Base-by-base conservation (phyloP, 2,797 vertebrate genomes). In the Phrynocephalus forsythii region DNA sequence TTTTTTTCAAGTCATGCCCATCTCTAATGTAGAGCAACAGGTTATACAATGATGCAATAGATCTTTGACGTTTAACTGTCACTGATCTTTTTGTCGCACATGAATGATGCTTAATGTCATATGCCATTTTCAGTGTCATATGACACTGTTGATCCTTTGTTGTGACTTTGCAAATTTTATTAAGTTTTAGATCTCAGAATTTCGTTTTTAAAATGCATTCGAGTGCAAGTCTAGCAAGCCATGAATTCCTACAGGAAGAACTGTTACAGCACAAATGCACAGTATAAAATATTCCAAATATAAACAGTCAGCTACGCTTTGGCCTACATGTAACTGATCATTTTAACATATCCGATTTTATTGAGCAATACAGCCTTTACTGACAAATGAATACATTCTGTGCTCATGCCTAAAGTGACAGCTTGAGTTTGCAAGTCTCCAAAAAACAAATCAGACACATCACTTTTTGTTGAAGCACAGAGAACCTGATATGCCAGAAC, bases 171-270 rank as follows among this genome's bases (percentile, higher is more conserved):
- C 38, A 44, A 44, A 44, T 44, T 83, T 76, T 91, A 89, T 86
- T 80, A 91, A 88, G 93, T 92, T 92, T 91, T 84, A 90, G 79
- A 90, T 50, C 91, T 93, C 83, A 89, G 89, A 91, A 93, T 90
- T 16, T 22, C n/a, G 77, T 89, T 89, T 28, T 1, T 83, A 91
- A 91, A 82, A 76, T 66, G 0, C 0, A 2, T 87, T 89, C 66
- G 48, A 77, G 48, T 6, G 28, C 1, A 90, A 79, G 56, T 90
- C 75, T 60, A 56, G 82, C 2, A 20, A 86, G 20, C 81, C 88
- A 60, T 84, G 66, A 90, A 82, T 82, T 89, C 84, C 84, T 89
- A 73, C 84, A 71, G n/a, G 67, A 92, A 83, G 80, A 92, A 89
- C 38, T 82, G 2, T n/a, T 52, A 24, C 72, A 86, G 52, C 20